These are phyloP conservation scores for Phymanthus crucifer DNA, from an alignment of 92 coral and sea anemone species.

Conservation along the genomic window DNA sequence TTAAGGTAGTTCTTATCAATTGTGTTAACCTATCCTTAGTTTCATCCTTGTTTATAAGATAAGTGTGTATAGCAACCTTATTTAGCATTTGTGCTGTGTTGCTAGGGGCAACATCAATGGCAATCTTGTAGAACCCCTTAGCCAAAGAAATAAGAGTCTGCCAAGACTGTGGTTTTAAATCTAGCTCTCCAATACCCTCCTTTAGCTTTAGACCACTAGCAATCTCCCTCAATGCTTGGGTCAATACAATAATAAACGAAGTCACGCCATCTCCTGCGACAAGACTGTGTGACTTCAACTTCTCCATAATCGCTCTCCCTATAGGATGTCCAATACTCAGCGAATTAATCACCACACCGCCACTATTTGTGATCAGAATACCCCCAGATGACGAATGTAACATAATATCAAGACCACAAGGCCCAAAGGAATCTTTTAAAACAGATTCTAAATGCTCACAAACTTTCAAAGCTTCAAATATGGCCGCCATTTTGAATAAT, in stretches of 20 bases:
- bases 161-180: conserved; percentile 40
- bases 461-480: conserved; percentile 51
- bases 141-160: conserved; percentile 54
- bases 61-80: conserved; percentile 30
- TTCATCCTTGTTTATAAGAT: conserved; percentile 6
- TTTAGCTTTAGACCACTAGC: conserved; percentile 12
- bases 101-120: conserved; percentile 19
- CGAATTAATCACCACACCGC: conserved; percentile 75
- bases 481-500: conserved; percentile 72
- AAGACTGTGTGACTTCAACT: conserved; percentile 44
- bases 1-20: conserved; percentile 54
- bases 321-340: conserved; percentile 57
- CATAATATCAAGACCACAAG: conserved; percentile 90
- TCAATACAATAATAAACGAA: conserved; percentile 68
- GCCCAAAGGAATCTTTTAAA: conserved; percentile 86
- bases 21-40: conserved; percentile 29
- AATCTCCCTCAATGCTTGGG: conserved; percentile 64
- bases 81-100: conserved; percentile 50
- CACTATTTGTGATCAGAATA: conserved; percentile 79
- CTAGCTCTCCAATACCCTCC: conserved; percentile 8
- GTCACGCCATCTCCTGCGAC: conserved; percentile 83
- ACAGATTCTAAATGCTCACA: conserved; percentile 63
- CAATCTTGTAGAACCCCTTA: conserved; percentile 47
- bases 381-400: conserved; percentile 83
- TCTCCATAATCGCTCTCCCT: conserved; percentile 70